phyloP scores from a whole-genome alignment of 2,797 vertebrate genomes.

The Nannoperca obscura region DNA sequence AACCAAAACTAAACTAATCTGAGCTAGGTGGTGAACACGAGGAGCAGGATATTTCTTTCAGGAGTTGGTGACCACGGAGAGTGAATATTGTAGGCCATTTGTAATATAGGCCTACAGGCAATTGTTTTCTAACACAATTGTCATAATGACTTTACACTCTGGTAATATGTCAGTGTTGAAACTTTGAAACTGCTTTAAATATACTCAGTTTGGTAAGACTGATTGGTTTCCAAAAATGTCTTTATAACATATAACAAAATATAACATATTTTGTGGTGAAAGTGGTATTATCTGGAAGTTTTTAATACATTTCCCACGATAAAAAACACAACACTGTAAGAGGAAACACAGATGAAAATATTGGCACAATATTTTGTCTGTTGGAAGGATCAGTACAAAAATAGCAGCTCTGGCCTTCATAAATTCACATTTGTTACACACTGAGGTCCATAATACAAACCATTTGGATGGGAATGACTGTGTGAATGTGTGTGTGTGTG shows the following conservation, averaged over 20 bases:
- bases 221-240: background rate
- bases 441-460: conserved; percentile 31
- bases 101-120: background rate
- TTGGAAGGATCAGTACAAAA: conserved; percentile 25
- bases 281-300: background rate
- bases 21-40: background rate
- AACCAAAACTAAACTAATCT: background rate
- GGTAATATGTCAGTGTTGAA: background rate
- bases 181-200: background rate
- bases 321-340: background rate
- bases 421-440: conserved; percentile 17
- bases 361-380: background rate
- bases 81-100: background rate
- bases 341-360: conserved; percentile 1
- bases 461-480: conserved; percentile 46
- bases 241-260: no score
- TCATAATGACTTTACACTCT: background rate
- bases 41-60: background rate
- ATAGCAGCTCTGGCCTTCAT: conserved; percentile 11
- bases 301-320: background rate
- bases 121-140: background rate
- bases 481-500: conserved; percentile 24
- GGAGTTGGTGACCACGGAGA: background rate
- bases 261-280: background rate
- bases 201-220: background rate